Base-by-base conservation (phyloP, 1,140 invertebrate genomes). In the Leptinotarsa undecemlineata region DNA sequence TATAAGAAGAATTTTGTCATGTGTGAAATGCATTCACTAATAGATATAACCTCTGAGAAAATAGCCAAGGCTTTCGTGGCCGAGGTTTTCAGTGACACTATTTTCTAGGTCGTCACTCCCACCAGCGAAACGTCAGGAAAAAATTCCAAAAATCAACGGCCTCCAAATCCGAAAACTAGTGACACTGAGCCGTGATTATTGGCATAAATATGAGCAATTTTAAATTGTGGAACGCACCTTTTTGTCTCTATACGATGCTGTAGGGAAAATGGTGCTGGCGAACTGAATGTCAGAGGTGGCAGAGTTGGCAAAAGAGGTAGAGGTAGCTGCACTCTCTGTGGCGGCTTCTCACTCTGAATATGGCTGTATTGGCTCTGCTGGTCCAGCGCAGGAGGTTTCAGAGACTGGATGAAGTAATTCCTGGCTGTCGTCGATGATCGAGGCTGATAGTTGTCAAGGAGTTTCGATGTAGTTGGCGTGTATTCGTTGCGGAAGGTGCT, bases 181-280 rank as follows among this genome's bases (percentile, higher is more conserved):
- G 5, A 6, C 5, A 26, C 26, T 26, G 5, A 26, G 26, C 33
- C 33, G 33, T 33, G 1, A 11, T 11, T 33, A 33, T 6, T 33
- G 33, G 8, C 33, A 33, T 33, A 11, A 42, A 42, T 42, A 11
- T 42, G 0, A 11, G 8, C 33, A 42, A 42, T 42, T 42, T 42
- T 2, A 11, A 42, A 3, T 42, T 42, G 6, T 11, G 33, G 33
- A 11, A 42, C n/a, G 4, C 48, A 72, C 85, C 88, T 74, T 86
- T 85, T 85, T 8, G 73, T 76, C 73, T 84, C 84, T 15, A 82
- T 76, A 68, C 83, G 83, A 62, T 74, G 73, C 42, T 76, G 73
- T 23, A 85, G 77, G 62, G 73, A 77, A 68, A 85, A 85, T 14
- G 84, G 84, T 19, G 84, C 81, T 19, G 84, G 84, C 3, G 84